A percentile compares a stretch with the other conserved stretches of the same genome.
phyloP scores from a whole-genome alignment of 2,113 vertebrate species.

The Psilopsiagon aymara region DNA sequence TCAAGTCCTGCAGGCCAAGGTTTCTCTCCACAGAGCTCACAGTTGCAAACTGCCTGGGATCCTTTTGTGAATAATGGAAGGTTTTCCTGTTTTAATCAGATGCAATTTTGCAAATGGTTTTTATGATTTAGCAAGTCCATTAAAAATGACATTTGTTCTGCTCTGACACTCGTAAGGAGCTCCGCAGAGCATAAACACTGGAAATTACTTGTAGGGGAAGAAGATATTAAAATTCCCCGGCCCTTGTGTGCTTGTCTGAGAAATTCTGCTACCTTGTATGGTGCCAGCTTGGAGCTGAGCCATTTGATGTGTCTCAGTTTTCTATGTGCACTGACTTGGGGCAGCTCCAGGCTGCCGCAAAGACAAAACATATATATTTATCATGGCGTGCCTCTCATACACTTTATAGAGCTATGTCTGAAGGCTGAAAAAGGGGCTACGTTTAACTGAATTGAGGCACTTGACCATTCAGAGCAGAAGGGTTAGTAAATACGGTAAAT shows the following conservation, averaged over 20 bases:
- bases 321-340: neutral
- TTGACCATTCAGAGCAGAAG: neutral
- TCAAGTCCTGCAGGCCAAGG: neutral
- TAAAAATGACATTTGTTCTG: conserved; percentile 83
- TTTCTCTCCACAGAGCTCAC: neutral
- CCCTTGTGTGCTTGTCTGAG: conserved; percentile 59
- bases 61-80: conserved; percentile 73
- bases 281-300: conserved; percentile 58
- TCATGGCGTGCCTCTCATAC: neutral
- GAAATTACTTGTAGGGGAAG: conserved; percentile 78
- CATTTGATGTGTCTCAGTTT: neutral
- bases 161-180: conserved; percentile 78
- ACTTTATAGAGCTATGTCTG: neutral
- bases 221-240: conserved; percentile 77
- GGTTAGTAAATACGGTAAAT: neutral
- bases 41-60: neutral
- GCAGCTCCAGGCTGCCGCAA: conserved; percentile 21
- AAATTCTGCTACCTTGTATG: conserved; percentile 45
- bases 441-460: neutral
- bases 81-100: conserved; percentile 79
- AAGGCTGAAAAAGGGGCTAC: neutral
- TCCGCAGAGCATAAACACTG: conserved; percentile 80
- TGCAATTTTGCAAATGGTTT: conserved; percentile 77
- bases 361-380: neutral
- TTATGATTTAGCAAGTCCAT: conserved; percentile 85